These are phyloP conservation scores for Zootermopsis nevadensis DNA, from an alignment of 2,888 invertebrate genomes.

Conservation along the genomic window DNA sequence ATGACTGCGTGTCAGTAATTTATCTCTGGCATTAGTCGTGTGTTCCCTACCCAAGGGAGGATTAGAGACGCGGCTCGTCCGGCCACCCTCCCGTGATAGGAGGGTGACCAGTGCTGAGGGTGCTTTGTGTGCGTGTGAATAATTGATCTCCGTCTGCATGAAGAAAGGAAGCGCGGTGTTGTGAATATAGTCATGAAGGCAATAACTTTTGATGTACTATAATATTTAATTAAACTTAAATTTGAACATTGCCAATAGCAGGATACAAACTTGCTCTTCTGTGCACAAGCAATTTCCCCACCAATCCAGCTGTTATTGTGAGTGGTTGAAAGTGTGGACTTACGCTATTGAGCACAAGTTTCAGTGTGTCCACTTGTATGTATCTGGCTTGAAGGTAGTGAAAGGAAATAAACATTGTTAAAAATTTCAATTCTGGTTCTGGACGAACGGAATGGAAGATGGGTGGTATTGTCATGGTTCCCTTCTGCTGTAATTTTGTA, in stretches of 20 bases:
- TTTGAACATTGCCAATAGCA: constrained; percentile 18
- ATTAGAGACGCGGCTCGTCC: neutral
- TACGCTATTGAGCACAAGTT: constrained; percentile 40
- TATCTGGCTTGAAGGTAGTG: constrained; percentile 38
- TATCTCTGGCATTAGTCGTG: neutral
- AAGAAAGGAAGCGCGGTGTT: constrained; percentile 23
- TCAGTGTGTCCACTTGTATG: constrained; percentile 46
- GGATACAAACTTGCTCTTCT: constrained; percentile 43
- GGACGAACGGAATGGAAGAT: constrained; percentile 32
- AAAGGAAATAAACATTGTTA: constrained; percentile 36
- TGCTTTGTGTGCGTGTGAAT: constrained; percentile 36
- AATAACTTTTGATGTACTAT: constrained; percentile 50
- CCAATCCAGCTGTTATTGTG: constrained; percentile 42
- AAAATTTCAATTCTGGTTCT: constrained; percentile 40
- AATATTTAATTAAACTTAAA: constrained; percentile 28
- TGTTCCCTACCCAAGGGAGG: neutral
- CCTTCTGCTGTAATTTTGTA: constrained; percentile 41
- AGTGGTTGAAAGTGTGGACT: constrained; percentile 33
- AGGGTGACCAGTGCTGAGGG: constrained; percentile 17
- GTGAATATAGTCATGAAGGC: constrained; percentile 49
- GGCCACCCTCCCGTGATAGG: neutral
- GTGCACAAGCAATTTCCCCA: constrained; percentile 50
- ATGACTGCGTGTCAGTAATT: constrained; percentile 30
- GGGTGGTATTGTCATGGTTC: constrained; percentile 45
- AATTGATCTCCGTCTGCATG: constrained; percentile 33